Conservation (phyloP, 2,113 vertebrate species). For the Tyrannus savana region DNA sequence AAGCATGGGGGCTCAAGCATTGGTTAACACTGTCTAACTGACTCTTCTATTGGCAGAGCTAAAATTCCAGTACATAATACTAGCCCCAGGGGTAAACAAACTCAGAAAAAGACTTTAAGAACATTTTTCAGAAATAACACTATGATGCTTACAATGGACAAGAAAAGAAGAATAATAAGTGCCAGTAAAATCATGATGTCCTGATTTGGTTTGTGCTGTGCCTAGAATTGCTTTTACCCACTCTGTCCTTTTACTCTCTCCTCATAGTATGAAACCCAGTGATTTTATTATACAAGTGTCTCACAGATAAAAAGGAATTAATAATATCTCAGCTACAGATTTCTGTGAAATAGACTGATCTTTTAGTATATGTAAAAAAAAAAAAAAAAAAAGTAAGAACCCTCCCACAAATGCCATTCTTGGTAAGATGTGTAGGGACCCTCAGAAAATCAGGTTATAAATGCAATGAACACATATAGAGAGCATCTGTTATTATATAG, state of each 20-base stretch:
- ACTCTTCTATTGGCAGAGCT: constrained; percentile 42
- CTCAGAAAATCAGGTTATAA: background rate
- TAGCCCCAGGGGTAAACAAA: constrained; percentile 63
- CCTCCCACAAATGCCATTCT: background rate
- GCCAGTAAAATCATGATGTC: background rate
- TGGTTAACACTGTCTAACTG: constrained; percentile 43
- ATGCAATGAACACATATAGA: background rate
- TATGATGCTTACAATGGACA: constrained; percentile 14
- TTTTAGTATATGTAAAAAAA: background rate
- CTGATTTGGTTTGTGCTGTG: constrained; percentile 23
- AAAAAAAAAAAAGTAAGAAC: background rate
- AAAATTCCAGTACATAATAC: constrained; percentile 55
- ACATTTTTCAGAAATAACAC: constrained; percentile 46
- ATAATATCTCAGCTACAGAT: background rate
- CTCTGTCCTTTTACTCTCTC: background rate
- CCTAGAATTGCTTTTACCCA: constrained; percentile 24
- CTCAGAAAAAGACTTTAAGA: constrained; percentile 44
- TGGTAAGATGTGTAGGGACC: fast-evolving
- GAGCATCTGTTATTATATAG: background rate
- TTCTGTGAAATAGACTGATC: background rate
- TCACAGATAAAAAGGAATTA: constrained; percentile 24
- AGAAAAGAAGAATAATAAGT: constrained; percentile 34
- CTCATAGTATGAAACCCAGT: constrained; percentile 14
- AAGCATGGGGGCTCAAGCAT: background rate
- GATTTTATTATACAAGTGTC: background rate